Base-by-base conservation (phyloP, 2,888 invertebrate species). In the Synanthedon tipuliformis region DNA sequence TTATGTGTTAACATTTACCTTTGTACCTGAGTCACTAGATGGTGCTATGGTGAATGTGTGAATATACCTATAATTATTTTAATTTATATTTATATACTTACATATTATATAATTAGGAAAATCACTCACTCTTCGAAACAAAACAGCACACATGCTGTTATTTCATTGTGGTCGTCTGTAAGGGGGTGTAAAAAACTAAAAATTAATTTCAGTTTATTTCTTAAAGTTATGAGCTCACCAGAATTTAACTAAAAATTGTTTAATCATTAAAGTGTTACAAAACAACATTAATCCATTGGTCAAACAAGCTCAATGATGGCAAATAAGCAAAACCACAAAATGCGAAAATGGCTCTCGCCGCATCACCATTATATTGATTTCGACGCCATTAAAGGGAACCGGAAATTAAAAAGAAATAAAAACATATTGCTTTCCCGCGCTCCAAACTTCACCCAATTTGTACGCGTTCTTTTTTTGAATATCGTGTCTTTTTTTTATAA, bases 371-470 rank as follows among this genome's bases (percentile, higher is more conserved):
- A 85, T 85, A 85, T 85, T 84, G 84, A 84, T 85, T 85, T 84
- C 84, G 81, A 81, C 84, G 84, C 84, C 84, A 85, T 85, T 84
- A 84, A 81, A 82, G 73, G 80, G 76, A 76, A 82, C 84, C 84
- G 84, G 85, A 84, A 85, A 85, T 84, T 85, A 84, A 85, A 85
- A 84, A 85, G 83, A 81, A 84, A 84, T 84, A 84, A 85, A 85
- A 85, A 84, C 79, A 83, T 83, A 84, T 83, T 82, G 84, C 84
- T 78, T 84, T 81, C 84, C 84, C 81, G 83, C 78, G 73, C 75
- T 73, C 77, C 78, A 69, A 76, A 83, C 79, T 84, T 84, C 77
- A 75, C 75, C 81, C 84, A 85, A 84, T 84, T 85, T 84, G 84
- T 84, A 77, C 76, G 71, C 76, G 77, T 80, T 81, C 76, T 68